Conservation (phyloP, 2,888 invertebrate species). For the Sarcophaga variegata region DNA sequence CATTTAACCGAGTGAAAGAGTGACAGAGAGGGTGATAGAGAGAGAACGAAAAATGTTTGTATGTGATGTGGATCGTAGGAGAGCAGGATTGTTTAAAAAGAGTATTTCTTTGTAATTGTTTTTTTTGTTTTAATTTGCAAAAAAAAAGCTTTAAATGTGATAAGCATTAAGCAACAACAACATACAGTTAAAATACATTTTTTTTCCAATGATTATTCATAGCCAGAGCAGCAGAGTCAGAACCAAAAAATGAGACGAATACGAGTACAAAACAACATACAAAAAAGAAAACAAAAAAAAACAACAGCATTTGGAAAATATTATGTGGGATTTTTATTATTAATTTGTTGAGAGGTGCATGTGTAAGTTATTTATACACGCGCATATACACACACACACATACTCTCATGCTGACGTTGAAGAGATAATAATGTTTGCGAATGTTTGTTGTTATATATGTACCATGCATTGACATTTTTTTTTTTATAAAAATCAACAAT, state of each 20-base stretch:
- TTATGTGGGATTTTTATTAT: slow-evolving; percentile 61
- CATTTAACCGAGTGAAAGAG: background rate
- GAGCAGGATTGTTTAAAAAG: no score
- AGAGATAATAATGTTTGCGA: slow-evolving; percentile 59
- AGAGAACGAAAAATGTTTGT: background rate
- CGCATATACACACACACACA: no score
- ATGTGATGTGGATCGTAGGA: background rate
- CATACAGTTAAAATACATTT: background rate
- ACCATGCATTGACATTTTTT: no score
- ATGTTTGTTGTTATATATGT: slow-evolving; percentile 46
- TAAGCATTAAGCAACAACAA: background rate
- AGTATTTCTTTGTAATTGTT: background rate
- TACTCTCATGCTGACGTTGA: background rate
- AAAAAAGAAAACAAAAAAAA: slow-evolving; percentile 31
- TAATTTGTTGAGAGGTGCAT: slow-evolving; percentile 48
- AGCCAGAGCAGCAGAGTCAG: background rate
- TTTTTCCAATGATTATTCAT: background rate
- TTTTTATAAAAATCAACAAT: no score
- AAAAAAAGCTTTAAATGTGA: background rate
- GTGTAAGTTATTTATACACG: slow-evolving; percentile 10
- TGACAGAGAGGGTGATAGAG: background rate
- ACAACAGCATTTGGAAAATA: slow-evolving; percentile 24
- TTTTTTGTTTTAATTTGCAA: background rate
- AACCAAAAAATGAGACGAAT: background rate
- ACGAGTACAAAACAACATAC: background rate